Conservation (phyloP, 2,113 vertebrate species). For the Todiramphus chloris region DNA sequence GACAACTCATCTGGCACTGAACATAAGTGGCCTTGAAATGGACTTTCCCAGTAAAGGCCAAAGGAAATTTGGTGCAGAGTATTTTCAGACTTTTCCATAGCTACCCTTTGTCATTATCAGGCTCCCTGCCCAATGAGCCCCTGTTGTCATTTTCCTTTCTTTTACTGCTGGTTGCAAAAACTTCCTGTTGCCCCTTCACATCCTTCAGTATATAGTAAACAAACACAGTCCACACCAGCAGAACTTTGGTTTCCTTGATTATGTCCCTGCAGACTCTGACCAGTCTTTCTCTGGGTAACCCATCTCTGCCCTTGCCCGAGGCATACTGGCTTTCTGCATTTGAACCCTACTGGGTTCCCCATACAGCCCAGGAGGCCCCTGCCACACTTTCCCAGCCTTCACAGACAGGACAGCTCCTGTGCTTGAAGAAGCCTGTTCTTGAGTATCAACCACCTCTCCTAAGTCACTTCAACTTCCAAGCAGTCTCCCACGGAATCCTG, state of each 20-base stretch:
- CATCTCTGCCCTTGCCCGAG: neutral
- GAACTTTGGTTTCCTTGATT: neutral
- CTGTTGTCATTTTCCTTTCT: neutral
- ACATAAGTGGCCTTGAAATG: neutral
- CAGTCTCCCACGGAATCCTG: neutral
- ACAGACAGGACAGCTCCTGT: neutral
- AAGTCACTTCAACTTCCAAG: neutral
- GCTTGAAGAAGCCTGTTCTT: neutral
- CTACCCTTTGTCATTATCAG: neutral
- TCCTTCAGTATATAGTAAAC: neutral
- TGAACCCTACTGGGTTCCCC: neutral
- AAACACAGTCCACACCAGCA: neutral
- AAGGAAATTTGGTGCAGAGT: neutral
- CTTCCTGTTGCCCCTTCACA: neutral
- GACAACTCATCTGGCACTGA: neutral
- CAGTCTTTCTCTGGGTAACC: neutral
- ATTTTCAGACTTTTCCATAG: neutral
- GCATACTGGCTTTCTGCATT: neutral
- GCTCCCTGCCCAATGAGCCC: neutral
- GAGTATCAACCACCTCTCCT: neutral
- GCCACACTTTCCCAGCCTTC: neutral
- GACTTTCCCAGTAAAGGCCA: neutral
- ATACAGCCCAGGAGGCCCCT: neutral
- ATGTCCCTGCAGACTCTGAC: neutral
- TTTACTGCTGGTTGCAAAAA: neutral